Percentiles rank a stretch among this genome's conserved stretches.
Evolutionary conservation across 1,140 invertebrate genomes (phyloP).

Genomic region (Ceratosolen solmsi): DNA sequence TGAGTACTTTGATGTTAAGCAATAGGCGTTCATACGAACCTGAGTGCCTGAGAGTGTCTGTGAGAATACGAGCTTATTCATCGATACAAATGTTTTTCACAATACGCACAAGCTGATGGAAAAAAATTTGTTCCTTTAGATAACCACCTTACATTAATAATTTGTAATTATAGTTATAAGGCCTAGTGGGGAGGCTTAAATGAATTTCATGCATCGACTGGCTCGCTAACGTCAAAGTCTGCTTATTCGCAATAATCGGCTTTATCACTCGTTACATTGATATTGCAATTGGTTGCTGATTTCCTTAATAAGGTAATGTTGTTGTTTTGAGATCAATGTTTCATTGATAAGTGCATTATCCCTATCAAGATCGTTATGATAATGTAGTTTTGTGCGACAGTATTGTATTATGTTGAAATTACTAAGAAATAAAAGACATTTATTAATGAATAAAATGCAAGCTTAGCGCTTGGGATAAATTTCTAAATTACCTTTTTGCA

Average conservation of each 20-base stretch:
- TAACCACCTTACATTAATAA: not conserved
- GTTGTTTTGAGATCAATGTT: not conserved
- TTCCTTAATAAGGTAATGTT: not conserved
- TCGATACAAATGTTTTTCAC: too few relatives aligned
- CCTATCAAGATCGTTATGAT: not conserved
- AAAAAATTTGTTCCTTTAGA: too few relatives aligned
- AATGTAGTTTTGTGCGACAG: not conserved
- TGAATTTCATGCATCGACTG: not conserved
- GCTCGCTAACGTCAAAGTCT: not conserved
- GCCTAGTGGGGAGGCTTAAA: not conserved
- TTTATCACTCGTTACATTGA: conserved; percentile 7
- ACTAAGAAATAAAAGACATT: not conserved
- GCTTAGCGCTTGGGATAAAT: not conserved
- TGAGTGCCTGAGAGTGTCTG: too few relatives aligned
- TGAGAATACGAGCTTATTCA: too few relatives aligned
- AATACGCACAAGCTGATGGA: too few relatives aligned
- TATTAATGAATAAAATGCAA: not conserved
- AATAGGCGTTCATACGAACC: too few relatives aligned
- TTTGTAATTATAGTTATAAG: not conserved
- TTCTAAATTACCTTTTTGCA: not conserved
- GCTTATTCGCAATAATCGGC: conserved; percentile 4
- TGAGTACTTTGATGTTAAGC: too few relatives aligned
- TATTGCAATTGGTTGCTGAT: not conserved
- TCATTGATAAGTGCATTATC: not conserved
- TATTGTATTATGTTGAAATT: not conserved